Evolutionary conservation across 2,888 invertebrate genomes (phyloP), one percentile per base, ranked within the genome.

Genomic region (Ephialtes manifestator): DNA sequence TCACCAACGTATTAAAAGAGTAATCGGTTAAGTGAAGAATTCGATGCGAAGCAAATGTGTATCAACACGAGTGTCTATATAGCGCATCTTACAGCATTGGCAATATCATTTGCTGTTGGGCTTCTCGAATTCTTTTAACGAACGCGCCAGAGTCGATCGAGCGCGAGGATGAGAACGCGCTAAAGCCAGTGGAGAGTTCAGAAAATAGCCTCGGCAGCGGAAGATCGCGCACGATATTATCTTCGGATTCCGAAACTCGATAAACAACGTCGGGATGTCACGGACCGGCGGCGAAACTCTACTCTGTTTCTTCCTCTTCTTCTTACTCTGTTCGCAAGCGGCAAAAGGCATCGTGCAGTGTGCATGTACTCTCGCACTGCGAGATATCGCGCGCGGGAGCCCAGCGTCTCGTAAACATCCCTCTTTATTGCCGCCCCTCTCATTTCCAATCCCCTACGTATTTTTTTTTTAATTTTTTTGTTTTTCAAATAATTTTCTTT

Each of bases 371-470:
- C 77, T 63, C 63, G 74, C 71, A 48, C 67, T 46, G 60, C 55
- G 67, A 81, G 67, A 63, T 67, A 43, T 31, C 65, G 65, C 65
- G 55, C 67, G 89, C 91, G 88, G 89, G 91, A 92, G 89, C 89
- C 87, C 89, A 86, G 88, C 90, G 91, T 93, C 93, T 92, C 94
- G 89, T 94, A 94, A 94, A 93, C 91, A 93, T 93, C 91, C 90
- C 92, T 93, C 90, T 94, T 93, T 93, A 93, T 92, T 90, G 90
- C 91, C 89, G 89, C 89, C 91, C 91, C 89, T 89, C 91, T 90
- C 92, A 91, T 93, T 93, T 93, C 91, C 90, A 92, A 91, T 89
- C 89, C 91, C 90, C 90, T 35, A 60, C 18, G 60, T 68, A 63
- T 78, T 20, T 8, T 18, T 20, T 58, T n/a, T n/a, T 48, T 51